A percentile compares a stretch with the other conserved stretches of the same genome.
These are phyloP conservation scores for Zaprionus camerounensis DNA, from an alignment of 1,140 invertebrate genomes.

Conservation along the genomic window DNA sequence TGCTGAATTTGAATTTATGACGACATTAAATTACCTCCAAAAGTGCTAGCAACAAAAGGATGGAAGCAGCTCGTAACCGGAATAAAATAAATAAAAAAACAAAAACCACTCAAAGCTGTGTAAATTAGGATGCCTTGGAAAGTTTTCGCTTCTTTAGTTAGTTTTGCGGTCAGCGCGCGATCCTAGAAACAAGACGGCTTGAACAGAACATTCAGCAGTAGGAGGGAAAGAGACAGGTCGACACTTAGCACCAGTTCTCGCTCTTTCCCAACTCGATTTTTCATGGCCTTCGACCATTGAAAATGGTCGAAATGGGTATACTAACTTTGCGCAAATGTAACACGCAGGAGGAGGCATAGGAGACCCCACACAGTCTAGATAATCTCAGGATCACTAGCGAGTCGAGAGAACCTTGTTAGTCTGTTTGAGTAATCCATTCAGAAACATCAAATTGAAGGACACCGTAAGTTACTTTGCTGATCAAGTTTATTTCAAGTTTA, in stretches of 20 bases:
- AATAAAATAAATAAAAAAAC: conserved; percentile 76
- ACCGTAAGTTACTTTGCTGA: too few species aligned
- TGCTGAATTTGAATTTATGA: conserved; percentile 79
- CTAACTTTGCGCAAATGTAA: too few species aligned
- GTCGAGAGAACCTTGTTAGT: too few species aligned
- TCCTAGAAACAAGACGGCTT: conserved; percentile 2
- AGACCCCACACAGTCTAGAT: too few species aligned
- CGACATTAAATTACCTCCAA: conserved; percentile 75
- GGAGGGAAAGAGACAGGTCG: conserved; percentile 21
- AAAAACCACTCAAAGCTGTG: conserved; percentile 78
- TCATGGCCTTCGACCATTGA: too few species aligned
- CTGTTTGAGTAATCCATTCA: too few species aligned
- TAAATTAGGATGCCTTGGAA: conserved; percentile 61
- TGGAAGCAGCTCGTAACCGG: conserved; percentile 55
- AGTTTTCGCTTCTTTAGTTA: conserved; percentile 39
- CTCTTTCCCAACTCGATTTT: conserved; percentile 1
- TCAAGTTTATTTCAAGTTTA: too few species aligned
- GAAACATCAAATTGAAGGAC: too few species aligned
- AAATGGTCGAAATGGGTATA: too few species aligned
- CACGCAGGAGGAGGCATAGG: too few species aligned
- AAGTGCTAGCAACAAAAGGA: conserved; percentile 4
- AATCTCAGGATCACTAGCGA: too few species aligned
- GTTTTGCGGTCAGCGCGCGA: conserved; percentile 32
- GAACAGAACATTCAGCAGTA: neutral
- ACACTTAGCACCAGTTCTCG: conserved; percentile 52